Evolutionary conservation across 1,140 invertebrate species (phyloP).

Genomic region (Zaprionus vittiger): DNA sequence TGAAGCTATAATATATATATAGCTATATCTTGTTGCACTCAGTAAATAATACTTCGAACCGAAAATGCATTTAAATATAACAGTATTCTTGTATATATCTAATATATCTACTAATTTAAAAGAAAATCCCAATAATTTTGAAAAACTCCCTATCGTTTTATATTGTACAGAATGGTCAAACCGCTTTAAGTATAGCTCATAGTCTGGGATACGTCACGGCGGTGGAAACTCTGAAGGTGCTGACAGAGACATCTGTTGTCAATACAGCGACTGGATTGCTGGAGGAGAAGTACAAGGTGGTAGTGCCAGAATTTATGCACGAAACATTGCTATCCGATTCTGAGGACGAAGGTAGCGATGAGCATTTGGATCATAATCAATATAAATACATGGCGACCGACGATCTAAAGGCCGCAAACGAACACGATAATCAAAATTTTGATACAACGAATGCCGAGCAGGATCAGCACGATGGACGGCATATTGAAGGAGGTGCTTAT

Average conservation of each 20-base stretch:
- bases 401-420: slow-evolving; percentile 62
- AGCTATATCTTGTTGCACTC: too few relatives aligned
- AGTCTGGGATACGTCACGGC: slow-evolving; percentile 98
- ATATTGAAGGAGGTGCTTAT: slow-evolving; percentile 47
- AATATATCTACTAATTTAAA: too few relatives aligned
- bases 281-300: slow-evolving; percentile 96
- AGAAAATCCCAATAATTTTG: too few relatives aligned
- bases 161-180: slow-evolving; percentile 94
- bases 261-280: slow-evolving; percentile 87
- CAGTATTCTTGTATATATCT: too few relatives aligned
- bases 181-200: slow-evolving; percentile 97
- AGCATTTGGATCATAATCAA: slow-evolving; percentile 77
- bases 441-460: slow-evolving; percentile 68
- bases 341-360: slow-evolving; percentile 97
- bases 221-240: slow-evolving; percentile 97
- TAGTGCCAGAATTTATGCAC: slow-evolving; percentile 99
- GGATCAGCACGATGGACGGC: slow-evolving; percentile 39
- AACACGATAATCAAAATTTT: slow-evolving; percentile 68
- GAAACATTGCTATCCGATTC: slow-evolving; percentile 99
- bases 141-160: background rate
- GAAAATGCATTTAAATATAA: too few relatives aligned
- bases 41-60: too few relatives aligned
- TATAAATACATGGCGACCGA: slow-evolving; percentile 83
- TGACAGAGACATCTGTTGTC: slow-evolving; percentile 95
- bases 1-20: too few relatives aligned